Percentiles rank a stretch among this genome's conserved stretches.
Conservation (phyloP, 2,797 vertebrate species). For the Trichosurus vulpecula region DNA sequence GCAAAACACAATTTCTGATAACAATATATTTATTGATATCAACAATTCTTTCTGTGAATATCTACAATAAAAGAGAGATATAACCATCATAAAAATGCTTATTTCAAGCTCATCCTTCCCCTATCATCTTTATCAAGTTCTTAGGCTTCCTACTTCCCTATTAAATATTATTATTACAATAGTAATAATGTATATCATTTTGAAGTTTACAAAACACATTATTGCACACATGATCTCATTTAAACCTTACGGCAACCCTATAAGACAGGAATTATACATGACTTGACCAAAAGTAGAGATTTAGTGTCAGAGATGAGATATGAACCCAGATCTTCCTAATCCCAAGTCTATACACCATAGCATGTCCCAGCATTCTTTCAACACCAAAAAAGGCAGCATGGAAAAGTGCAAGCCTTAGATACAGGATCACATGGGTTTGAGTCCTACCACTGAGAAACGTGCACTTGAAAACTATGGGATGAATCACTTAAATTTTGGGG, state of each 20-base stretch:
- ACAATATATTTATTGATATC: not conserved
- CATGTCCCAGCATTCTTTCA: not conserved
- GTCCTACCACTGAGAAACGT: not conserved
- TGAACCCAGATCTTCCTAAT: not conserved
- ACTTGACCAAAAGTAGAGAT: not conserved
- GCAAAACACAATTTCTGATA: not conserved
- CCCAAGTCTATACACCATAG: fast-evolving
- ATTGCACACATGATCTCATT: not conserved
- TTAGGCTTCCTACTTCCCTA: not conserved
- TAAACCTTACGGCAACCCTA: not conserved
- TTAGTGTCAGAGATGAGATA: not conserved
- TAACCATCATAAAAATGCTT: not conserved
- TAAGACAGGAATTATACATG: not conserved
- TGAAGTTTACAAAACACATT: not conserved
- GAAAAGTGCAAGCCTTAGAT: not conserved
- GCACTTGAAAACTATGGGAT: not conserved
- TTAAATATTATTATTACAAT: not conserved
- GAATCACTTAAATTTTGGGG: not conserved
- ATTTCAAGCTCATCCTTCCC: not conserved
- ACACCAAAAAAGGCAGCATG: not conserved
- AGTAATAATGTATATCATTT: not conserved
- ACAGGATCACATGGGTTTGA: not conserved
- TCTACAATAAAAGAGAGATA: not conserved
- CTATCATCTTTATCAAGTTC: not conserved
- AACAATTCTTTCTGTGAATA: not conserved